Evolutionary conservation across 2,888 invertebrate genomes (phyloP).

Genomic region (Lapara coniferarum): DNA sequence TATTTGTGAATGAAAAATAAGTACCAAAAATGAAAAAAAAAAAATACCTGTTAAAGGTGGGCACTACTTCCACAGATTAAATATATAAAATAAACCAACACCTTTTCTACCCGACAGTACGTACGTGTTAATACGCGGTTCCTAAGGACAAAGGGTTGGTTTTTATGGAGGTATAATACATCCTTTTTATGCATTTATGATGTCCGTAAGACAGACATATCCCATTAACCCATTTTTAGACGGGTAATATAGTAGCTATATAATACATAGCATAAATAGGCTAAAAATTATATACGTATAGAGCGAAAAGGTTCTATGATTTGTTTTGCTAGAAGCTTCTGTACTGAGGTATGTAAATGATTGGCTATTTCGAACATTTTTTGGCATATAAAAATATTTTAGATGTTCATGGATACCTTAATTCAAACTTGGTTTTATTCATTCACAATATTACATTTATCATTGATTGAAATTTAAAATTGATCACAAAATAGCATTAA

Average conservation of each 20-base stretch:
- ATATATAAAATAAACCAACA: neutral
- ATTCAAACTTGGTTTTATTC: too few species aligned
- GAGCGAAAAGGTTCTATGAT: constrained; percentile 11
- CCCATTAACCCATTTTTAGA: constrained; percentile 47
- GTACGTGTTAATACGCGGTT: constrained; percentile 64
- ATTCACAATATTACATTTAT: too few species aligned
- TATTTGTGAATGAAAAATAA: too few species aligned
- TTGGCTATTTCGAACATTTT: too few species aligned
- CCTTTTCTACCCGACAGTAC: constrained; percentile 14
- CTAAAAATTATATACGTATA: neutral
- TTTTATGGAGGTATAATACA: constrained; percentile 47
- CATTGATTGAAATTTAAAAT: too few species aligned
- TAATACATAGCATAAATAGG: neutral
- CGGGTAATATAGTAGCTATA: constrained; percentile 25
- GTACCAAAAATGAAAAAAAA: too few species aligned
- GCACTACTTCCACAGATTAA: too few species aligned
- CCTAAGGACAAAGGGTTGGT: constrained; percentile 59
- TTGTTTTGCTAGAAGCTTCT: neutral
- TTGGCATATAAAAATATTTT: too few species aligned
- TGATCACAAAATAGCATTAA: too few species aligned
- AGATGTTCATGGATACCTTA: too few species aligned
- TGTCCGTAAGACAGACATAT: constrained; percentile 56
- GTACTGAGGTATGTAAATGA: too few species aligned
- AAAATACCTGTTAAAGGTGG: too few species aligned
- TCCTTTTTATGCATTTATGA: constrained; percentile 65